phyloP scores from a whole-genome alignment of 2,113 vertebrate genomes.

The Lethenteron reissneri region DNA sequence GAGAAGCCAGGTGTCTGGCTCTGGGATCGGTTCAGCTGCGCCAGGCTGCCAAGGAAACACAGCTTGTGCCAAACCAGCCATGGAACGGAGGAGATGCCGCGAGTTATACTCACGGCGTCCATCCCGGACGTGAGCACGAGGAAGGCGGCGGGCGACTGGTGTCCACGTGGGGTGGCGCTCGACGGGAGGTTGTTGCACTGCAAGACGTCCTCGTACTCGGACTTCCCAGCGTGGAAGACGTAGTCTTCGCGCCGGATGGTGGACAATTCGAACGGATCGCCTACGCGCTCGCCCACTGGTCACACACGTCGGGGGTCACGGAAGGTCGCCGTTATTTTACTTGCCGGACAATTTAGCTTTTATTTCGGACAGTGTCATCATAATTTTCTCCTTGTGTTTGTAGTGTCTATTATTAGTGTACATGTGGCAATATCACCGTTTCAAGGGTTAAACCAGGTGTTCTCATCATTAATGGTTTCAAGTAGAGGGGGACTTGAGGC shows the following conservation, averaged over 20 bases:
- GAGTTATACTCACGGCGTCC: conserved; percentile 22
- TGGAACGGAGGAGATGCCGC: too few relatives aligned
- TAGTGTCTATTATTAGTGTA: too few relatives aligned
- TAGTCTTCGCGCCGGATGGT: conserved; percentile 37
- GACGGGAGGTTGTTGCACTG: conserved; percentile 38
- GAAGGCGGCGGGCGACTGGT: conserved; percentile 38
- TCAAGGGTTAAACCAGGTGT: too few relatives aligned
- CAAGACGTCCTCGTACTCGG: conserved; percentile 40
- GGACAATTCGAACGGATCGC: conserved; percentile 37
- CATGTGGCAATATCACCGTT: too few relatives aligned
- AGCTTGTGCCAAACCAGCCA: too few relatives aligned
- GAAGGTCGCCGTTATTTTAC: too few relatives aligned
- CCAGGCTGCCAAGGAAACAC: too few relatives aligned
- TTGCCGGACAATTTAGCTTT: too few relatives aligned
- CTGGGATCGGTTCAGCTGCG: too few relatives aligned
- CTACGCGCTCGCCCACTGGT: conserved; percentile 31
- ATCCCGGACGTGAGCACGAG: conserved; percentile 42
- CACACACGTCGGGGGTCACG: background rate
- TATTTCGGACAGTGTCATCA: too few relatives aligned
- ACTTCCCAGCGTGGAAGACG: conserved; percentile 37
- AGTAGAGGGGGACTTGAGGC: background rate
- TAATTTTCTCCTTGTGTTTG: too few relatives aligned
- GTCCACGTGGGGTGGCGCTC: conserved; percentile 29
- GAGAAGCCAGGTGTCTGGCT: too few relatives aligned
- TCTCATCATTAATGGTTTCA: background rate